Base-by-base conservation (phyloP, 2,888 invertebrate genomes). In the Macropis europaea region DNA sequence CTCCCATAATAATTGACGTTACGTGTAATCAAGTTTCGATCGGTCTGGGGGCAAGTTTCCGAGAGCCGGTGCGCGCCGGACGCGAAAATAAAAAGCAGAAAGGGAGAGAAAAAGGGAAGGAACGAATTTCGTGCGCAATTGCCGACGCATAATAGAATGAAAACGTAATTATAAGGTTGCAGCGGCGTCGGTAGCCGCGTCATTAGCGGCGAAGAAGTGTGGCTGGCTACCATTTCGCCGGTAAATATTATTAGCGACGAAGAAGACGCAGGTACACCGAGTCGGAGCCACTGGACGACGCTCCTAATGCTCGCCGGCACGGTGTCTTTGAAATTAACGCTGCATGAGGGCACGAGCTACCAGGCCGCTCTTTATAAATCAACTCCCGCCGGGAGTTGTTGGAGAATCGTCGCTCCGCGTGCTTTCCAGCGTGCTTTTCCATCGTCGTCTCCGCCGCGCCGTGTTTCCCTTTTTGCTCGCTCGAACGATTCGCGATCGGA, bases 101-200 rank as follows among this genome's bases (percentile, higher is more conserved):
- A 32, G 28, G 26, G 32, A 28, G 28, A n/a, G 6, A 40, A 15
- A 24, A 3, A 28, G 54, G 26, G 52, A 48, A 38, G 15, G 17
- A 28, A 42, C 45, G 53, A 73, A 74, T 79, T 75, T 75, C 69
- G 76, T 50, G 73, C 53, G 77, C 77, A 83, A 81, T 82, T 57
- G 76, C 68, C 56, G 67, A 72, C 63, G 77, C 75, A 77, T 84
- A 85, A 84, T 84, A 85, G 84, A 85, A 84, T 76, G 79, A 80
- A 83, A 80, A 76, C 81, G 79, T 87, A 87, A 87, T 86, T 84
- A 87, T 74, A 81, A 86, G 84, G 83, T 85, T 79, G 69, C 66
- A 54, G 72, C 66, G 75, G 77, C 72, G 77, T 74, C 69, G 79
- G 82, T 78, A 81, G 82, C 77, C 73, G 66, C 69, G 74, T 84